These are phyloP conservation scores for Jaculus jaculus DNA, from an alignment of 2,113 vertebrate genomes.

Conservation along the genomic window DNA sequence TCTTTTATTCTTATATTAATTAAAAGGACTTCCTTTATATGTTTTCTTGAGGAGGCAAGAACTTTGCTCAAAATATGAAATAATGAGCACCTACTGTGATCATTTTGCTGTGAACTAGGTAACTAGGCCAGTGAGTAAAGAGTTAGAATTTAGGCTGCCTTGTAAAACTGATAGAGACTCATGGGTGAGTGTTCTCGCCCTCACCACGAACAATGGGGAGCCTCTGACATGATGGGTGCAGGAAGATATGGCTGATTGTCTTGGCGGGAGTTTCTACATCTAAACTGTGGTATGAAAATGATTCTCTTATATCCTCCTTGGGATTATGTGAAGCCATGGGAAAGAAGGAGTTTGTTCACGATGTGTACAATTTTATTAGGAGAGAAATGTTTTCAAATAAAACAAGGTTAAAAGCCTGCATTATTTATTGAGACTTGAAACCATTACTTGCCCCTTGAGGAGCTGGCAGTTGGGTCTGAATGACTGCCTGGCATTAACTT, in stretches of 20 bases:
- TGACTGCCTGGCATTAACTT: background rate
- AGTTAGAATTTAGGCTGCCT: background rate
- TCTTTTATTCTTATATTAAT: background rate
- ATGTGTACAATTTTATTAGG: conserved; percentile 20
- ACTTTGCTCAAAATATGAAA: background rate
- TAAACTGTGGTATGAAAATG: background rate
- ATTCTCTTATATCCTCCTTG: background rate
- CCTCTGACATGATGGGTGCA: background rate
- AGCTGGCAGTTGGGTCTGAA: background rate
- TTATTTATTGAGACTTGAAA: conserved; percentile 55
- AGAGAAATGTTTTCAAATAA: conserved; percentile 50
- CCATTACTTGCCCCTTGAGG: background rate
- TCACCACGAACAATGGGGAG: accelerated
- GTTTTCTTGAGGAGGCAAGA: background rate
- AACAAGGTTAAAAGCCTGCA: background rate
- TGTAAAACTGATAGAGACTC: background rate
- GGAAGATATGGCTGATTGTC: background rate
- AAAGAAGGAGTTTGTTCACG: background rate
- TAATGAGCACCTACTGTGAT: background rate
- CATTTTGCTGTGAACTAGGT: background rate
- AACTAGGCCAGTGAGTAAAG: background rate
- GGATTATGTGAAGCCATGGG: background rate
- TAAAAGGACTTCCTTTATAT: background rate
- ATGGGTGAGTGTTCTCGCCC: background rate
- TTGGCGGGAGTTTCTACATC: background rate